Conservation (phyloP, 2,888 invertebrate genomes). For the Chaitophorus viminalis region DNA sequence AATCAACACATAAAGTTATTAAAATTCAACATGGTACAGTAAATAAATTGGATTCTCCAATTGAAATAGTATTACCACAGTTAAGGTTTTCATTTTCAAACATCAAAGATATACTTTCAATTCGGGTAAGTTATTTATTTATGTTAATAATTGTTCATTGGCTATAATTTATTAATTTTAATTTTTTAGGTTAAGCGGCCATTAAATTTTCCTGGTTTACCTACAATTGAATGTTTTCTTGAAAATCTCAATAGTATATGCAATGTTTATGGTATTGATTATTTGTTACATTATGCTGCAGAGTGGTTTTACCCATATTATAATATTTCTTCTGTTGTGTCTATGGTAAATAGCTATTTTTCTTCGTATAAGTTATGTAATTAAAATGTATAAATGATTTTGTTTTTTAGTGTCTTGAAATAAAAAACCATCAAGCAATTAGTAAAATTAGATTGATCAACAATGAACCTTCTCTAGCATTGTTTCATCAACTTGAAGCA, state of each 20-base stretch:
- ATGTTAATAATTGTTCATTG: background rate
- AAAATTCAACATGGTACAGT: constrained; percentile 72
- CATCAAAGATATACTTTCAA: constrained; percentile 56
- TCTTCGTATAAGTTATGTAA: background rate
- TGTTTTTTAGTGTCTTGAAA: constrained; percentile 64
- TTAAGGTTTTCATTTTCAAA: constrained; percentile 67
- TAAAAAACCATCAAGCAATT: constrained; percentile 64
- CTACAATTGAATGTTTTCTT: constrained; percentile 51
- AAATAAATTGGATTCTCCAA: constrained; percentile 67
- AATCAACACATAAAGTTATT: constrained; percentile 78
- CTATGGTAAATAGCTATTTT: constrained; percentile 66
- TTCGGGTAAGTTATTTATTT: constrained; percentile 52
- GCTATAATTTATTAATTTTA: background rate
- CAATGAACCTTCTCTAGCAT: constrained; percentile 62
- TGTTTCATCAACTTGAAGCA: constrained; percentile 63
- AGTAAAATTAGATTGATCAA: constrained; percentile 63
- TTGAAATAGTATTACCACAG: constrained; percentile 68
- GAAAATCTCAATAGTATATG: constrained; percentile 54
- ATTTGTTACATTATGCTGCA: constrained; percentile 68
- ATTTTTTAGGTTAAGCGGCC: constrained; percentile 39
- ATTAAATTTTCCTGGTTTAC: constrained; percentile 32
- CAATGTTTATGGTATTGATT: constrained; percentile 39
- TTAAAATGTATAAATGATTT: constrained; percentile 23
- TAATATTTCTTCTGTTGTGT: constrained; percentile 66
- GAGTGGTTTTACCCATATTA: constrained; percentile 68